phyloP scores from a whole-genome alignment of 2,113 vertebrate species.

The Hoplias malabaricus region DNA sequence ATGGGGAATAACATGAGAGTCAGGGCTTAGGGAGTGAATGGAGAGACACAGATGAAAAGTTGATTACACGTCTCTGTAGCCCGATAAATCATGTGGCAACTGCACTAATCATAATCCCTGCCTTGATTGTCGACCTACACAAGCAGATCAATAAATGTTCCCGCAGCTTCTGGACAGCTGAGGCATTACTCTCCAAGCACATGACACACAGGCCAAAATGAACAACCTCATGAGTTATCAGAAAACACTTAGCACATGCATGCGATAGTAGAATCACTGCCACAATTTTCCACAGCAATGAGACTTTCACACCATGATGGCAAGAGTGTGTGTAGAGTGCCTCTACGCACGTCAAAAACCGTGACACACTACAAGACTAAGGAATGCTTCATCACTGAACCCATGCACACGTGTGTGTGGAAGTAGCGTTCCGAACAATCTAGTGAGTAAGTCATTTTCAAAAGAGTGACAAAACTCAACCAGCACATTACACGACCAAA shows the following conservation, averaged over 20 bases:
- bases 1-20: not conserved
- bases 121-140: slow-evolving; percentile 5
- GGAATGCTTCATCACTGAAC: not conserved
- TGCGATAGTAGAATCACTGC: slow-evolving; percentile 35
- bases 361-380: not conserved
- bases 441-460: slow-evolving; percentile 16
- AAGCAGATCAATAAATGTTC: slow-evolving; percentile 53
- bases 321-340: slow-evolving; percentile 59
- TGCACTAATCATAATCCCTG: slow-evolving; percentile 43
- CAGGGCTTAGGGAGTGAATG: not conserved
- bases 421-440: not conserved
- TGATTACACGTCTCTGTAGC: slow-evolving; percentile 40
- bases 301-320: slow-evolving; percentile 52
- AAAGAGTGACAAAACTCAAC: slow-evolving; percentile 4
- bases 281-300: not conserved
- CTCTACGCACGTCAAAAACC: not conserved
- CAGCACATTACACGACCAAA: not conserved
- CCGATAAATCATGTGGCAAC: slow-evolving; percentile 23
- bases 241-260: slow-evolving; percentile 47
- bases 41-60: not conserved
- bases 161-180: slow-evolving; percentile 50
- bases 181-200: slow-evolving; percentile 23
- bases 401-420: not conserved
- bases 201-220: not conserved
- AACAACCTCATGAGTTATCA: slow-evolving; percentile 44